Evolutionary conservation across 2,888 invertebrate species (phyloP).

Genomic region (Galeopsomyia nigrocyanea): DNA sequence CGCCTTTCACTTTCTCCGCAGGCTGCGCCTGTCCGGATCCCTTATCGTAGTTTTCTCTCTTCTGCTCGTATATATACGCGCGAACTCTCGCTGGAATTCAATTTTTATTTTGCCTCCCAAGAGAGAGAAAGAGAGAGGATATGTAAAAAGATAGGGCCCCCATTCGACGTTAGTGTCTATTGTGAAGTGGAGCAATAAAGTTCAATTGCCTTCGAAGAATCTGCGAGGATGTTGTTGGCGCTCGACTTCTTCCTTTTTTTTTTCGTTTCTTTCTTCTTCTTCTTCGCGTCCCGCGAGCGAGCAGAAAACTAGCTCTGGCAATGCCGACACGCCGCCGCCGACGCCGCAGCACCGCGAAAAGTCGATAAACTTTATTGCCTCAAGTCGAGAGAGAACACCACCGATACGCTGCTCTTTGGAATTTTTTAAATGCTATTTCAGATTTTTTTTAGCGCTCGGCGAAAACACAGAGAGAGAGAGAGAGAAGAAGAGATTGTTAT

Average conservation of each 20-base stretch:
- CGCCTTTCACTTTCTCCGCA: constrained; percentile 23
- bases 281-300: constrained; percentile 2
- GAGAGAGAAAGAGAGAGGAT: constrained; percentile 3
- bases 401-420: too few relatives aligned
- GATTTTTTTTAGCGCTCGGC: too few relatives aligned
- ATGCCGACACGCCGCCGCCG: background rate
- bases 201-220: constrained; percentile 16
- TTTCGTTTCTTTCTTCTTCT: too few relatives aligned
- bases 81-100: constrained; percentile 5
- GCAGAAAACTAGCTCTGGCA: background rate
- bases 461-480: too few relatives aligned
- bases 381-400: too few relatives aligned
- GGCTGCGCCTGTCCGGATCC: background rate
- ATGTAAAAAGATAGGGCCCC: constrained; percentile 17
- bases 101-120: background rate
- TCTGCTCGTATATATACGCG: background rate
- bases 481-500: too few relatives aligned
- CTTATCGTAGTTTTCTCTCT: constrained; percentile 27
- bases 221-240: background rate
- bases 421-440: too few relatives aligned
- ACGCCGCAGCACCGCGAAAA: background rate
- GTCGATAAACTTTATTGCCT: constrained; percentile 9
- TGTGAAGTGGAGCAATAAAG: constrained; percentile 26
- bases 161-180: constrained; percentile 25
- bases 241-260: constrained; percentile 1